Conservation (phyloP, 2,113 vertebrate genomes). For the Mesembrinibis cayennensis region DNA sequence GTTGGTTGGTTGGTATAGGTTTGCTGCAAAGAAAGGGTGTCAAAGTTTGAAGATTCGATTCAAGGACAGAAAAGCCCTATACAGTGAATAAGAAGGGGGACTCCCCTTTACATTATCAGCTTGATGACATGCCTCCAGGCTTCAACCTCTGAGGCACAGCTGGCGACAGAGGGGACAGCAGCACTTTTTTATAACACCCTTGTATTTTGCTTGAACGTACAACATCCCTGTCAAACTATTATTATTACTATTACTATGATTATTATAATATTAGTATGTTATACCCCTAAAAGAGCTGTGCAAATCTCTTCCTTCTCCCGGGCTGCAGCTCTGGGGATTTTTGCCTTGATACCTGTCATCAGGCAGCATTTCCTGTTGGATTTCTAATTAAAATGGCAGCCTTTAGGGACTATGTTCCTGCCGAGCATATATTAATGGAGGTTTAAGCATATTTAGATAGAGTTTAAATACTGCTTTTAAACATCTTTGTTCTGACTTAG, state of each 20-base stretch:
- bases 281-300: background rate
- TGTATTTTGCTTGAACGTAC: background rate
- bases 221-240: background rate
- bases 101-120: background rate
- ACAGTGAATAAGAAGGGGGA: background rate
- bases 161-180: background rate
- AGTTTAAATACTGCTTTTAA: constrained; percentile 21
- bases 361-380: background rate
- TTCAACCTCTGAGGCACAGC: background rate
- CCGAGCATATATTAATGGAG: background rate
- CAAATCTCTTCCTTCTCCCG: background rate
- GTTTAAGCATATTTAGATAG: background rate
- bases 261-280: background rate
- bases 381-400: constrained; percentile 32
- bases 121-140: background rate
- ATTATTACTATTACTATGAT: background rate
- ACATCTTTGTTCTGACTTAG: background rate
- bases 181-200: background rate
- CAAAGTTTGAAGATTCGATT: background rate
- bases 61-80: background rate
- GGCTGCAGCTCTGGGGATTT: background rate
- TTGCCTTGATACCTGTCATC: background rate
- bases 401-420: background rate
- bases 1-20: background rate
- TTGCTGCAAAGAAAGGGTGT: background rate